Conservation (phyloP, 2,113 vertebrate species). For the Aptenodytes forsteri region DNA sequence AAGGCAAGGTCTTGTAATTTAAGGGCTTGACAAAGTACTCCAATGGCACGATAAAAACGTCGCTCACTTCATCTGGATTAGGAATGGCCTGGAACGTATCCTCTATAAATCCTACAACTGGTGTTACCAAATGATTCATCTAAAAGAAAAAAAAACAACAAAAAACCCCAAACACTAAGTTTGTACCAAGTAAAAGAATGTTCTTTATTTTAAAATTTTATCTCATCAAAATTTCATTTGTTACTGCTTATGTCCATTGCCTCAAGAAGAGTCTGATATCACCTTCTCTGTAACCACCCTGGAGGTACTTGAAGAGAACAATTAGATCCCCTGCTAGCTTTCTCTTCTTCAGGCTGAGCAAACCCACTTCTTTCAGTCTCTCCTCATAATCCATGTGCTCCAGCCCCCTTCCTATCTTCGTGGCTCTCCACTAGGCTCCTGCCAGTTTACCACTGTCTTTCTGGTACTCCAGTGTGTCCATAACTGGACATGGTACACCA, state of each 20-base stretch:
- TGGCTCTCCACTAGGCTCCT: not conserved
- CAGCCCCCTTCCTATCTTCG: not conserved
- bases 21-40: constrained; percentile 80
- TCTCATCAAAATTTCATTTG: not conserved
- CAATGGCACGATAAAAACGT: constrained; percentile 86
- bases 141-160: constrained; percentile 43
- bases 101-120: constrained; percentile 89
- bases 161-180: not conserved
- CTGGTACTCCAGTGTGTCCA: not conserved
- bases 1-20: constrained; percentile 55
- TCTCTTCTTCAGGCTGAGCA: not conserved
- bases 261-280: not conserved
- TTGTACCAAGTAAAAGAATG: not conserved
- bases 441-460: not conserved
- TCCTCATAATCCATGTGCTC: not conserved
- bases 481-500: not conserved
- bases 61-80: constrained; percentile 88
- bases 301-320: not conserved
- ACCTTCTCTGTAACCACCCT: not conserved
- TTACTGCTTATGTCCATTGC: not conserved
- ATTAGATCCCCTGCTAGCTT: not conserved
- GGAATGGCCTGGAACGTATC: constrained; percentile 80
- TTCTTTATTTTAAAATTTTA: not conserved
- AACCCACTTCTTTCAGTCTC: not conserved
- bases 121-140: constrained; percentile 81